Conservation (phyloP, 2,113 vertebrate genomes). For the Motacilla tschutschensis region DNA sequence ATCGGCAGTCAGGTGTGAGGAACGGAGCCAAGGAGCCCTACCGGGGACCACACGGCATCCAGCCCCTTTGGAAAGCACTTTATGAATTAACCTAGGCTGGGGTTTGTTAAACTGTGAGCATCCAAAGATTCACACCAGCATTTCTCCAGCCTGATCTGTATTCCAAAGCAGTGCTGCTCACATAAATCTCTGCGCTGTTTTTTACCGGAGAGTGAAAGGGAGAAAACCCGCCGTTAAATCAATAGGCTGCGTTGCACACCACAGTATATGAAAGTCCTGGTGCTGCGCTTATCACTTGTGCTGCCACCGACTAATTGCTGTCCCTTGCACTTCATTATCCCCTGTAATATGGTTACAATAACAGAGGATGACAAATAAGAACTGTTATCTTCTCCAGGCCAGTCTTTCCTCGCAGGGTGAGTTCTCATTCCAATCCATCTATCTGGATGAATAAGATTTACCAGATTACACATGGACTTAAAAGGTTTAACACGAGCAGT, state of each 20-base stretch:
- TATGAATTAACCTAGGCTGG: slow-evolving; percentile 52
- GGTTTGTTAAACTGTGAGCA: slow-evolving; percentile 37
- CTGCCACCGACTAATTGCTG: slow-evolving; percentile 58
- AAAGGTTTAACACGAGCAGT: background rate
- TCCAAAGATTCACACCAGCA: slow-evolving; percentile 20
- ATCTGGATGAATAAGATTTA: slow-evolving; percentile 3
- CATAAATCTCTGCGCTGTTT: slow-evolving; percentile 54
- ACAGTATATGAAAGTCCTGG: slow-evolving; percentile 3
- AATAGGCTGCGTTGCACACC: slow-evolving; percentile 54
- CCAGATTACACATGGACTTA: slow-evolving; percentile 15
- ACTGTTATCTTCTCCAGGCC: background rate
- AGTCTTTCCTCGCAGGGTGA: background rate
- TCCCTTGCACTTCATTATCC: slow-evolving; percentile 53
- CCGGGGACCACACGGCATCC: slow-evolving; percentile 61
- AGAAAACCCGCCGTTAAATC: slow-evolving; percentile 28
- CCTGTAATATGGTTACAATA: slow-evolving; percentile 35
- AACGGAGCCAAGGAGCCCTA: slow-evolving; percentile 54
- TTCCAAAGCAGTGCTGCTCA: slow-evolving; percentile 27
- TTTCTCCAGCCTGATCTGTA: slow-evolving; percentile 60
- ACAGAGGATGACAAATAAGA: slow-evolving; percentile 41
- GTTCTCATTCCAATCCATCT: background rate
- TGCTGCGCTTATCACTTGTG: slow-evolving; percentile 27
- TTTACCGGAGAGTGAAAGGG: background rate
- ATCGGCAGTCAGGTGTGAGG: slow-evolving; percentile 68
- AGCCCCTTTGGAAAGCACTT: slow-evolving; percentile 59